These are phyloP conservation scores for Gobiocypris rarus DNA, from an alignment of 2,113 vertebrate species.

Conservation along the genomic window DNA sequence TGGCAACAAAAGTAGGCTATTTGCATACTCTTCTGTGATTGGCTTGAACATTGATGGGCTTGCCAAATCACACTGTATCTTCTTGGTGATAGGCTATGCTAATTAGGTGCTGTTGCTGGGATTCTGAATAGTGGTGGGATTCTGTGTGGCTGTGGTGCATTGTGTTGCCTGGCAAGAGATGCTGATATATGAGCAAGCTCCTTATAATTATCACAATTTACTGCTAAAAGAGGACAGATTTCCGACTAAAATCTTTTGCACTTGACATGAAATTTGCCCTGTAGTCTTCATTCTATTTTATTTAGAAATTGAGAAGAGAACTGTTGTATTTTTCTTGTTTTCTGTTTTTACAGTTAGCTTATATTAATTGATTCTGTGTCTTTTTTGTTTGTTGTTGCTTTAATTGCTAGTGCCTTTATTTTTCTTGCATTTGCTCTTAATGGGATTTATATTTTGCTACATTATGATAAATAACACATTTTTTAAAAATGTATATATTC, in stretches of 20 bases:
- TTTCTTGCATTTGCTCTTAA: background rate
- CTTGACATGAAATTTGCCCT: constrained; percentile 51
- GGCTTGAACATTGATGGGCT: constrained; percentile 78
- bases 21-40: constrained; percentile 94
- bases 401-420: background rate
- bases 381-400: background rate
- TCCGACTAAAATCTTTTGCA: constrained; percentile 23
- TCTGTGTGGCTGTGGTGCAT: constrained; percentile 89
- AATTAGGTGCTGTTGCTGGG: constrained; percentile 99
- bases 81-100: constrained; percentile 97
- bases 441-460: background rate
- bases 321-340: background rate
- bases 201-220: constrained; percentile 91
- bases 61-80: constrained; percentile 88
- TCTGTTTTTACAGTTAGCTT: background rate
- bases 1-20: constrained; percentile 96
- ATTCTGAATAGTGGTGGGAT: constrained; percentile 84
- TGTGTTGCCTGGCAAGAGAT: constrained; percentile 94
- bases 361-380: background rate
- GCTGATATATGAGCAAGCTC: constrained; percentile 88
- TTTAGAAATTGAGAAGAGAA: background rate
- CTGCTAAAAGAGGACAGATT: constrained; percentile 70
- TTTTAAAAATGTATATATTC: background rate
- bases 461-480: background rate
- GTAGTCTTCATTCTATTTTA: background rate